A percentile compares a stretch with the other conserved stretches of the same genome.
Conservation (phyloP, 1,140 invertebrate species). For the Zeugodacus cucurbitae region DNA sequence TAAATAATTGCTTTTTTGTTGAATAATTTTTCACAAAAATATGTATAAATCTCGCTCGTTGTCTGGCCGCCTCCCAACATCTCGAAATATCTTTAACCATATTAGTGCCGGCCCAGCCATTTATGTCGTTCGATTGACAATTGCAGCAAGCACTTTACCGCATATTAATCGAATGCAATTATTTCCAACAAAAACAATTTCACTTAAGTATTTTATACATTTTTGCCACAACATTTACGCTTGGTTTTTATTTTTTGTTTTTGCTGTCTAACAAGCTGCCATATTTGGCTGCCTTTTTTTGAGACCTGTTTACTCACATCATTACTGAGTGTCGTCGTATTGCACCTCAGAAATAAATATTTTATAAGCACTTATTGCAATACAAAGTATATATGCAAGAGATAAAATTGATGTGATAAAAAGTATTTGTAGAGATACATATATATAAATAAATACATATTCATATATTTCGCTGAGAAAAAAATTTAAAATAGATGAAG, state of each 20-base stretch:
- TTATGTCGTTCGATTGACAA: constrained; percentile 6
- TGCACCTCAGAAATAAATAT: constrained; percentile 18
- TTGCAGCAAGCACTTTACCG: background rate
- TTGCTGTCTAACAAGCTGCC: background rate
- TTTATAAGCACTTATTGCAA: background rate
- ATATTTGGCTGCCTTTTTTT: background rate
- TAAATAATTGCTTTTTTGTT: background rate
- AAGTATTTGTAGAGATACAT: background rate
- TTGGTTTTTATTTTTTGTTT: background rate
- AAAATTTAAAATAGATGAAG: no score
- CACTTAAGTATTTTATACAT: constrained; percentile 9
- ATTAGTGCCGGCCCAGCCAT: background rate
- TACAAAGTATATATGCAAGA: no score
- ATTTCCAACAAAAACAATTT: background rate
- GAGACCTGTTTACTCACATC: background rate
- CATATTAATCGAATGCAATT: background rate
- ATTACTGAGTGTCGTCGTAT: background rate
- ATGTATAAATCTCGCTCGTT: background rate
- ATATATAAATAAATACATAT: background rate
- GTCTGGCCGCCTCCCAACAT: background rate
- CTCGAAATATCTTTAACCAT: constrained; percentile 14
- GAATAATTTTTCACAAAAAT: background rate
- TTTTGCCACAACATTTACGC: background rate
- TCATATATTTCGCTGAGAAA: background rate
- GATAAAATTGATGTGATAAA: no score